Evolutionary conservation across 2,888 invertebrate species (phyloP).

Genomic region (Anoplius nigerrimus): DNA sequence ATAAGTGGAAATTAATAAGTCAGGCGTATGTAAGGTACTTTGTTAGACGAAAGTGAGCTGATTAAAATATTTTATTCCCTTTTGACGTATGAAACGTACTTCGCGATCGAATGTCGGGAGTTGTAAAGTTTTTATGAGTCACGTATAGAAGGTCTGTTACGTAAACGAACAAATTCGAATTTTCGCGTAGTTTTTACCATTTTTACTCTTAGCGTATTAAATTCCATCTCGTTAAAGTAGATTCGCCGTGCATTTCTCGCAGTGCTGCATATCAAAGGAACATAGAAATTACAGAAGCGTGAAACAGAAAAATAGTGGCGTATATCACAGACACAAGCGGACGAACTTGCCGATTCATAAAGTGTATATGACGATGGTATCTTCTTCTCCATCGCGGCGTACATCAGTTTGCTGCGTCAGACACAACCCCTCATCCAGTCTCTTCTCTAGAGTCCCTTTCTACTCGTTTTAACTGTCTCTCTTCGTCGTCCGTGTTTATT

Average conservation of each 20-base stretch:
- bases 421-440: background rate
- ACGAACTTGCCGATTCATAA: conserved; percentile 1
- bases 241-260: background rate
- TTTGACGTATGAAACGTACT: no score
- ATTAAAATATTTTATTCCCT: no score
- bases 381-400: background rate
- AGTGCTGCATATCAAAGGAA: no score
- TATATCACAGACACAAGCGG: background rate
- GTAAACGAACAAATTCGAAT: no score
- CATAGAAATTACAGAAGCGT: no score
- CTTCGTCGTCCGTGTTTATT: conserved; percentile 26
- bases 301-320: no score
- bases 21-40: conserved; percentile 3
- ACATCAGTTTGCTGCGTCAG: background rate
- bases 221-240: no score
- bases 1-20: conserved; percentile 12
- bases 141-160: no score
- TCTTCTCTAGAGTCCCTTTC: conserved; percentile 14
- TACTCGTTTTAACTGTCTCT: background rate
- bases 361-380: background rate
- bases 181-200: no score
- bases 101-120: no score
- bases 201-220: no score
- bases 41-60: background rate
- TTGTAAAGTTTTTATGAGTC: no score